Percentiles rank a stretch among this genome's conserved stretches.
These are phyloP conservation scores for Ibidorhyncha struthersii DNA, from an alignment of 2,113 vertebrate species.

Conservation along the genomic window DNA sequence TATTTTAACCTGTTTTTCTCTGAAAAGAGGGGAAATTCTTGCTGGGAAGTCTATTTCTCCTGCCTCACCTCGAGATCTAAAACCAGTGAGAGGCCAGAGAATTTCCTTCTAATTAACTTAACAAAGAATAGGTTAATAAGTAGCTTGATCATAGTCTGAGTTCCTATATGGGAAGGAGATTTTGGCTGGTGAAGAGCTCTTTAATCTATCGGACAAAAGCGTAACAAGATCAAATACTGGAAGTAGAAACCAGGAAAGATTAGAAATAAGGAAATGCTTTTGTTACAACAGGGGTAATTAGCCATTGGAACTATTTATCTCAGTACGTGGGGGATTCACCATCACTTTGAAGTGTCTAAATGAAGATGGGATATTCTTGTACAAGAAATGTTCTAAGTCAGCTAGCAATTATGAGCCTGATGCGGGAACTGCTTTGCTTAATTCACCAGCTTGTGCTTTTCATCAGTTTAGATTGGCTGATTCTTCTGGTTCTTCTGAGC, in stretches of 20 bases:
- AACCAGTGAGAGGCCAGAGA: background rate
- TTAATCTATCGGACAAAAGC: conserved; percentile 41
- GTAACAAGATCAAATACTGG: conserved; percentile 50
- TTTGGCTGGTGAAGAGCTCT: conserved; percentile 20
- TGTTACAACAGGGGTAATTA: conserved; percentile 55
- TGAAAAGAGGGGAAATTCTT: background rate
- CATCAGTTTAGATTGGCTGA: conserved; percentile 56
- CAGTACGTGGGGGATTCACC: conserved; percentile 27
- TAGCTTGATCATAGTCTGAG: conserved; percentile 28
- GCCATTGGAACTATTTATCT: conserved; percentile 52
- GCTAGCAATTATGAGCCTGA: conserved; percentile 52
- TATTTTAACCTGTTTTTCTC: background rate
- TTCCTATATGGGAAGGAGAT: background rate
- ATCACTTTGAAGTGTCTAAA: conserved; percentile 61
- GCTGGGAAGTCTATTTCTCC: background rate
- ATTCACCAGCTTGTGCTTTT: conserved; percentile 66
- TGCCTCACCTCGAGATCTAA: background rate
- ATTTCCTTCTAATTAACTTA: conserved; percentile 29
- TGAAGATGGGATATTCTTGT: conserved; percentile 60
- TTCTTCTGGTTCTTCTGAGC: conserved; percentile 42
- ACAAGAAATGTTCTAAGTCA: conserved; percentile 65
- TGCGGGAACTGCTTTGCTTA: conserved; percentile 58
- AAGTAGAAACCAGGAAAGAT: conserved; percentile 49
- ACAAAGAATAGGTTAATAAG: conserved; percentile 40
- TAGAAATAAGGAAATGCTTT: conserved; percentile 54